Conservation (phyloP, 2,797 vertebrate genomes). For the Melanotaenia trifasciata region DNA sequence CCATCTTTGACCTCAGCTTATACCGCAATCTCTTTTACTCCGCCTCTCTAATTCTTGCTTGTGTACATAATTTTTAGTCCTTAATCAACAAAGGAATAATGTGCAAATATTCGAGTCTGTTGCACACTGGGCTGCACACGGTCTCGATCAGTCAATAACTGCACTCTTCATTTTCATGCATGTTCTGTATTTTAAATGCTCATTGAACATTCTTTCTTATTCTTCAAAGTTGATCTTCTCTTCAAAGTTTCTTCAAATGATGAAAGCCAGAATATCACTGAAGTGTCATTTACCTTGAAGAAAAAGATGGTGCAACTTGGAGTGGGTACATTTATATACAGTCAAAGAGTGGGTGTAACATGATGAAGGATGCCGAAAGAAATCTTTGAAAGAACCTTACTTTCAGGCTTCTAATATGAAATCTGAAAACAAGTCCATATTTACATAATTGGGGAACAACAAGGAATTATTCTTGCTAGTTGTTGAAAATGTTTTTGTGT, state of each 20-base stretch:
- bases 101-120: neutral
- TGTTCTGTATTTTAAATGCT: neutral
- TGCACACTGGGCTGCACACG: neutral
- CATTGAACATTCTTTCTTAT: neutral
- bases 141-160: neutral
- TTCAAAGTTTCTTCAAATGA: neutral
- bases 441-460: neutral
- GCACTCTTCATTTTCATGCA: neutral
- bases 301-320: conserved; percentile 2
- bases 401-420: neutral
- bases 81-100: neutral
- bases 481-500: neutral
- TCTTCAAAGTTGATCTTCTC: conserved; percentile 3
- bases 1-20: neutral
- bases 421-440: neutral
- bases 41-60: neutral
- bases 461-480: neutral
- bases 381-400: neutral
- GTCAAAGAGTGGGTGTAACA: neutral
- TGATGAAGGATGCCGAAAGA: neutral
- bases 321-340: neutral
- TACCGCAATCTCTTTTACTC: neutral
- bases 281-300: conserved; percentile 12
- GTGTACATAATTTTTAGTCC: neutral
- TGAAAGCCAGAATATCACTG: neutral